Percentiles rank a stretch among this genome's conserved stretches.
Conservation (phyloP, 2,797 vertebrate species). For the Chaetophractus vellerosus region DNA sequence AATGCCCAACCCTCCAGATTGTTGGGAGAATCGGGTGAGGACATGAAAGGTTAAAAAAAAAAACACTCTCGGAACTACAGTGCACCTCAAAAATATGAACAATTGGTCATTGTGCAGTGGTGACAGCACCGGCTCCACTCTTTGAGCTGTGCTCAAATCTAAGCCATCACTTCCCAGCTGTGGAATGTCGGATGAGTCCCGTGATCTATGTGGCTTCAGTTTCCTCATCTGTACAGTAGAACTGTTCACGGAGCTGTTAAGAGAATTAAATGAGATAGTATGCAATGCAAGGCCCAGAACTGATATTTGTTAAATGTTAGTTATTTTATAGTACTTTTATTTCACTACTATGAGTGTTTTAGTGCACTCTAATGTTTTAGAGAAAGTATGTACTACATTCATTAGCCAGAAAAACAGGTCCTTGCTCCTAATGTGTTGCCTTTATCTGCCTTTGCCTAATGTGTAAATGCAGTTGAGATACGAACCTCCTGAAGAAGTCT, state of each 20-base stretch:
- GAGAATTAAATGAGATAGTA: background rate
- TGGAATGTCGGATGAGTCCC: too few species aligned
- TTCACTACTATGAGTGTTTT: background rate
- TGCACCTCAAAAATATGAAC: background rate
- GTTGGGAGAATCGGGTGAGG: background rate
- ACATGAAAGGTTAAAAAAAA: background rate
- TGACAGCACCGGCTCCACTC: background rate
- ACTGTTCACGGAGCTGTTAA: background rate
- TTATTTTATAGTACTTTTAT: background rate
- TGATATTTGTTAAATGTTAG: background rate
- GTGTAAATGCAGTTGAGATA: background rate
- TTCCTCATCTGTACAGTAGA: background rate
- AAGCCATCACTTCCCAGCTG: rapidly evolving
- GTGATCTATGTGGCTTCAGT: background rate
- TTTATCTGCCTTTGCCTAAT: background rate
- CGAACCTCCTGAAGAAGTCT: background rate
- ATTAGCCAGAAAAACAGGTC: background rate
- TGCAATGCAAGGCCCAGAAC: background rate
- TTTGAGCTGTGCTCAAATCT: background rate
- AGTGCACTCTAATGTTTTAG: background rate
- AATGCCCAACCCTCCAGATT: background rate
- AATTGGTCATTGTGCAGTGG: too few species aligned
- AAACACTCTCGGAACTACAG: background rate
- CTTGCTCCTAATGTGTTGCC: background rate
- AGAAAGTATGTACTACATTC: background rate